Evolutionary conservation across 2,797 vertebrate genomes (phyloP).

Genomic region (Tenualosa ilisha): DNA sequence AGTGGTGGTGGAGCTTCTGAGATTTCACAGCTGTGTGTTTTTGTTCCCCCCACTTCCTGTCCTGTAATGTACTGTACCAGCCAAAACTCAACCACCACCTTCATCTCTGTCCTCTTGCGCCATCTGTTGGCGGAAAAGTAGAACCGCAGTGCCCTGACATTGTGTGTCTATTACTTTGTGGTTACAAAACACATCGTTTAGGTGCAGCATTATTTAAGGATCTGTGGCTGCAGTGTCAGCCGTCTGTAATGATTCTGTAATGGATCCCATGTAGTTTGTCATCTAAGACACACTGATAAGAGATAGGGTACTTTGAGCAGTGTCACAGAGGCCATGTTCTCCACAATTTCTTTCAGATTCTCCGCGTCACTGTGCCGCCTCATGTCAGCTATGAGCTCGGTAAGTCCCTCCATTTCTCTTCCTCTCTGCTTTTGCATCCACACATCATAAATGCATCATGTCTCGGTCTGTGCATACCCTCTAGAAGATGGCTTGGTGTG

Average conservation of each 20-base stretch:
- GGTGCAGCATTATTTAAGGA: not conserved
- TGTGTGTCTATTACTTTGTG: not conserved
- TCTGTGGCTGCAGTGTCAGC: no score
- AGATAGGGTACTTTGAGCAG: no score
- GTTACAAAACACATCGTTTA: no score
- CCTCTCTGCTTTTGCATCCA: no score
- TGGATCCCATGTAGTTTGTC: not conserved
- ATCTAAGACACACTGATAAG: no score
- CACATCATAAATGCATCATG: not conserved
- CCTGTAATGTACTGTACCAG: constrained; percentile 1
- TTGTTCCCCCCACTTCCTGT: not conserved
- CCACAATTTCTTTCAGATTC: constrained; percentile 68
- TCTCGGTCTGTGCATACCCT: not conserved
- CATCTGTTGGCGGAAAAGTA: constrained; percentile 64
- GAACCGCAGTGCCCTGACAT: constrained; percentile 46
- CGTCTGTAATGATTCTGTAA: not conserved
- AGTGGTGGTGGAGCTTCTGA: not conserved
- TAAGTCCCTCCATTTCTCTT: constrained; percentile 62
- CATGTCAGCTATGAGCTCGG: constrained; percentile 75
- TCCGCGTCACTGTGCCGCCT: constrained; percentile 73
- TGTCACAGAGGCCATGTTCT: not conserved
- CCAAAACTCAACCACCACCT: not conserved
- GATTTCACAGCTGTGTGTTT: constrained; percentile 13
- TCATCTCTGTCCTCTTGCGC: constrained; percentile 57
- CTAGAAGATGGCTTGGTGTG: not conserved